These are phyloP conservation scores for Tricholauxania praeusta DNA, from an alignment of 2,888 invertebrate genomes.

Conservation along the genomic window DNA sequence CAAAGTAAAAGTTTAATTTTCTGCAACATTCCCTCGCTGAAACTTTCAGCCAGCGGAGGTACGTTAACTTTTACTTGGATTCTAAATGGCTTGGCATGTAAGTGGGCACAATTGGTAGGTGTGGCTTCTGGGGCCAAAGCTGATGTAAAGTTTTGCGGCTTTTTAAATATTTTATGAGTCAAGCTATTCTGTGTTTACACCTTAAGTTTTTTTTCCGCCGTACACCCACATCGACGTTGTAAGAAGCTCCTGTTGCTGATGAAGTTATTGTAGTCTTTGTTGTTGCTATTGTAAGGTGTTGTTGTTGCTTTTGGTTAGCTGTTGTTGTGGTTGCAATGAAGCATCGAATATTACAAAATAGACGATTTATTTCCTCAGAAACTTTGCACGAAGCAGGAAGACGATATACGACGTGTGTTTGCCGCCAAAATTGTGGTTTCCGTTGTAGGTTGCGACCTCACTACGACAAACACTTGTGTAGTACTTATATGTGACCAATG, in stretches of 20 bases:
- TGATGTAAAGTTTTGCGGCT: slow-evolving; percentile 56
- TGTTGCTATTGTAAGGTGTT: slow-evolving; percentile 42
- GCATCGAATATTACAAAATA: slow-evolving; percentile 46
- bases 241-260: slow-evolving; percentile 43
- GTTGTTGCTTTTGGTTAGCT: slow-evolving; percentile 40
- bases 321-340: slow-evolving; percentile 44
- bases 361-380: slow-evolving; percentile 51
- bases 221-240: not conserved
- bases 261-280: slow-evolving; percentile 39
- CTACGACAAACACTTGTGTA: slow-evolving; percentile 9
- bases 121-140: not conserved
- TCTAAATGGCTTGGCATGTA: not conserved
- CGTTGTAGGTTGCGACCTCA: slow-evolving; percentile 13
- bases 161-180: slow-evolving; percentile 66
- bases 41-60: not conserved
- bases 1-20: slow-evolving; percentile 13
- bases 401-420: slow-evolving; percentile 26
- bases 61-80: not conserved
- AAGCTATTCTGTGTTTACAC: slow-evolving; percentile 60
- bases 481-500: too few relatives aligned
- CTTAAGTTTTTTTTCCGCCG: slow-evolving; percentile 53
- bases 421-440: slow-evolving; percentile 42
- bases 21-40: not conserved
- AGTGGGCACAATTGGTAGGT: not conserved
- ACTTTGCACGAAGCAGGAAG: slow-evolving; percentile 30